These are phyloP conservation scores for Blera fallax DNA, from an alignment of 2,888 invertebrate genomes.

Conservation along the genomic window DNA sequence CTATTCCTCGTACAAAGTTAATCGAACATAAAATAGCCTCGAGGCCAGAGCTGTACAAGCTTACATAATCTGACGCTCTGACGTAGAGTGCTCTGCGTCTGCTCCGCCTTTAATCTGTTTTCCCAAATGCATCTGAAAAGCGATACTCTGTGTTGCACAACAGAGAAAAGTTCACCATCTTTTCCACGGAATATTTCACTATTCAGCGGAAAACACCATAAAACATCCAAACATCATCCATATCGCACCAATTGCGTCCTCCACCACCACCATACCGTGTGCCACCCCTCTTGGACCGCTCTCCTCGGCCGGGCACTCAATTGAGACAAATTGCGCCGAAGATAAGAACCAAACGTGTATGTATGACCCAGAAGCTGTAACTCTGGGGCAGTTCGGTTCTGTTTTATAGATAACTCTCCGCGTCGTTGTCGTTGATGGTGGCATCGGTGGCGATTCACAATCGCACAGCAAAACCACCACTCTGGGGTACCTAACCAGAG, in stretches of 20 bases:
- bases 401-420: slow-evolving; percentile 43
- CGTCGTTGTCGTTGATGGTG: slow-evolving; percentile 1
- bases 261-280: neutral
- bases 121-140: slow-evolving; percentile 7
- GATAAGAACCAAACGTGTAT: slow-evolving; percentile 66
- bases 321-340: slow-evolving; percentile 66
- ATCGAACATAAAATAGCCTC: neutral
- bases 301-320: slow-evolving; percentile 42
- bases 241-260: slow-evolving; percentile 43
- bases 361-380: slow-evolving; percentile 52
- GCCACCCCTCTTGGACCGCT: neutral
- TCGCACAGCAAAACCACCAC: neutral
- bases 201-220: slow-evolving; percentile 55
- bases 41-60: neutral
- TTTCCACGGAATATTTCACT: slow-evolving; percentile 39
- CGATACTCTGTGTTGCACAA: slow-evolving; percentile 17
- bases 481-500: neutral
- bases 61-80: neutral
- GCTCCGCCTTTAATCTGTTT: neutral
- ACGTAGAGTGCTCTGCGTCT: neutral
- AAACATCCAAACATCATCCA: slow-evolving; percentile 53
- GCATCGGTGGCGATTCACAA: neutral
- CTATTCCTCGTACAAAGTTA: neutral
- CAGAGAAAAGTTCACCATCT: slow-evolving; percentile 23
- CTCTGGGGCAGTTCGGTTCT: slow-evolving; percentile 39